A percentile compares a stretch with the other conserved stretches of the same genome.
phyloP scores from a whole-genome alignment of 2,113 vertebrate species.

The Hemiscyllium ocellatum region DNA sequence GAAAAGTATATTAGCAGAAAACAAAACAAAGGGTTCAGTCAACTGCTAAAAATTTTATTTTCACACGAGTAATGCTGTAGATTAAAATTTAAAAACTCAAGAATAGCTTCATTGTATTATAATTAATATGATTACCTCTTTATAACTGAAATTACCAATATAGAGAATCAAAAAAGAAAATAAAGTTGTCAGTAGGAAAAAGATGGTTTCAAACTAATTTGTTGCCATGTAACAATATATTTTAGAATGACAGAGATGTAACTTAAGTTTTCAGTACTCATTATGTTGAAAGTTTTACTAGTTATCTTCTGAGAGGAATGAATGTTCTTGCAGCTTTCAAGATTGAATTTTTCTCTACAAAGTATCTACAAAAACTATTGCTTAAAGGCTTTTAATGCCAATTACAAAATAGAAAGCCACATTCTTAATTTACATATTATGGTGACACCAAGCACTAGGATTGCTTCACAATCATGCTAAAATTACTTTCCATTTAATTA shows the following conservation, averaged over 20 bases:
- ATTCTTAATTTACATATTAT: background rate
- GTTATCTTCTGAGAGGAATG: too few species aligned
- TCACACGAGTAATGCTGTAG: background rate
- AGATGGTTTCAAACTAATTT: background rate
- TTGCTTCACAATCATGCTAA: background rate
- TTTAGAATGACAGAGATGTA: background rate
- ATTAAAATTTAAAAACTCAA: background rate
- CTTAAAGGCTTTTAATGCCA: background rate
- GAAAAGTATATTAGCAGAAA: background rate
- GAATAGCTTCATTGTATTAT: background rate
- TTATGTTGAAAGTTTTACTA: too few species aligned
- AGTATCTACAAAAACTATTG: background rate
- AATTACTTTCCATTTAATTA: background rate
- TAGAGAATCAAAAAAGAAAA: background rate
- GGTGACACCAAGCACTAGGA: background rate
- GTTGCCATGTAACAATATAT: background rate
- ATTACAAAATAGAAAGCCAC: background rate
- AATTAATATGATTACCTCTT: background rate
- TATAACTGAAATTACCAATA: background rate
- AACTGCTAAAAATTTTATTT: background rate
- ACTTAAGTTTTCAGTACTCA: background rate
- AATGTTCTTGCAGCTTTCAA: background rate
- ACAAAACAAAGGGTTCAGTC: too few species aligned
- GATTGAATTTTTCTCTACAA: background rate
- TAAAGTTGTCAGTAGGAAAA: too few species aligned